Base-by-base conservation (phyloP, 1,140 invertebrate genomes). In the Uloborus diversus region DNA sequence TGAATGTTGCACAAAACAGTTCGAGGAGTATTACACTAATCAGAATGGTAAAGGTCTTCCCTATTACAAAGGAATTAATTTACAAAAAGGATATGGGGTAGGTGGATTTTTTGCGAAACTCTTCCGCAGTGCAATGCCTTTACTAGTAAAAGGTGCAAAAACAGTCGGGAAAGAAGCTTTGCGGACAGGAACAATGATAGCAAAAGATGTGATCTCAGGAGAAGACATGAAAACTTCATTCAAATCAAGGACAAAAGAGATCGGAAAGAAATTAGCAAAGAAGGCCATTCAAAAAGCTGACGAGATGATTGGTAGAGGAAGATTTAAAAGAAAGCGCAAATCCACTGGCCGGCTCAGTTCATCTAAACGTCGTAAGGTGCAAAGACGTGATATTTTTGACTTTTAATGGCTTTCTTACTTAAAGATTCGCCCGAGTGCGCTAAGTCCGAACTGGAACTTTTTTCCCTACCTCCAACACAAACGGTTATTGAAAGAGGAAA, bases 361-460 rank as follows among this genome's bases (percentile, higher is more conserved):
- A 11, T 17, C 51, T 11, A 56, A 56, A 25, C 5, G 7, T 7
- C 14, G 14, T 7, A 56, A 56, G 51, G 17, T n/a, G 51, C 17
- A 56, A 56, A 25, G 51, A 25, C 51, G 17, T n/a, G 51, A 56
- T 56, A 56, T 56, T 25, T 56, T 56, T 25, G 5, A 17, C 20
- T 20, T 20, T 11, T 56, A 56, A 56, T 56, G 51, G 51, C 51
- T 17, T 56, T n/a, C 20, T 20, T 17, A 7, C 20, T 56, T 11
- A 17, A n/a, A 56, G 51, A 56, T 56, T 61, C 57, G 3, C 57
- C 57, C 4, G 57, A 61, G 30, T 28, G n/a, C 27, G 57, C 30
- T n/a, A 37, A 65, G n/a, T 65, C 62, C 20, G 62, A 37, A 3
- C 62, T 65, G 23, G 62, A 35, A 23, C 25, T 65, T 23, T 65